phyloP scores from a whole-genome alignment of 2,113 vertebrate genomes.

The Fulica atra region DNA sequence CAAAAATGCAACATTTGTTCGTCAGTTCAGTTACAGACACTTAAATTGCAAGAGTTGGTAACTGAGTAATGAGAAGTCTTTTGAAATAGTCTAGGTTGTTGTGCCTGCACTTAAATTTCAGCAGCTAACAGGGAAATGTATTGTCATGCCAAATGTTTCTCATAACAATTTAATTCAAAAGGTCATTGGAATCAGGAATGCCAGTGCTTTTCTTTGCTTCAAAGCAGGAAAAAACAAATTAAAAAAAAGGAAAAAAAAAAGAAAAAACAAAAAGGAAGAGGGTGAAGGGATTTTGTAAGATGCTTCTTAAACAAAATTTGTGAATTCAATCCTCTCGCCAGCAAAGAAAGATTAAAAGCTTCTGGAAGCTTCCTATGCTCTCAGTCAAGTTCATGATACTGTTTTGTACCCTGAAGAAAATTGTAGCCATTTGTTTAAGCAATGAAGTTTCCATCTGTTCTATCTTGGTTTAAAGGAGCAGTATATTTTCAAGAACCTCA shows the following conservation, averaged over 20 bases:
- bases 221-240: not conserved
- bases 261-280: not conserved
- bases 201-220: not conserved
- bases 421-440: conserved; percentile 53
- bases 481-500: conserved; percentile 52
- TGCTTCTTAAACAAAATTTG: not conserved
- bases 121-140: not conserved
- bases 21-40: not conserved
- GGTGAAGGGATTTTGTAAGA: not conserved
- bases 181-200: not conserved
- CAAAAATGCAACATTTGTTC: not conserved
- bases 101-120: not conserved
- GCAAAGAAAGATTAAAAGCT: conserved; percentile 8
- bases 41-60: not conserved
- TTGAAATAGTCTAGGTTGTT: not conserved
- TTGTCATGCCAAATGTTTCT: conserved; percentile 24
- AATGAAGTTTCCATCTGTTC: conserved; percentile 62
- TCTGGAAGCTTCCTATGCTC: conserved; percentile 30
- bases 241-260: no score
- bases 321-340: not conserved
- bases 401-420: conserved; percentile 20
- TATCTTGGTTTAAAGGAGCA: conserved; percentile 55
- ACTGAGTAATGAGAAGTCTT: not conserved
- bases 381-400: conserved; percentile 15
- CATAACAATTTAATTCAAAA: not conserved